Evolutionary conservation across 2,888 invertebrate genomes (phyloP).

Genomic region (Agelastica alni): DNA sequence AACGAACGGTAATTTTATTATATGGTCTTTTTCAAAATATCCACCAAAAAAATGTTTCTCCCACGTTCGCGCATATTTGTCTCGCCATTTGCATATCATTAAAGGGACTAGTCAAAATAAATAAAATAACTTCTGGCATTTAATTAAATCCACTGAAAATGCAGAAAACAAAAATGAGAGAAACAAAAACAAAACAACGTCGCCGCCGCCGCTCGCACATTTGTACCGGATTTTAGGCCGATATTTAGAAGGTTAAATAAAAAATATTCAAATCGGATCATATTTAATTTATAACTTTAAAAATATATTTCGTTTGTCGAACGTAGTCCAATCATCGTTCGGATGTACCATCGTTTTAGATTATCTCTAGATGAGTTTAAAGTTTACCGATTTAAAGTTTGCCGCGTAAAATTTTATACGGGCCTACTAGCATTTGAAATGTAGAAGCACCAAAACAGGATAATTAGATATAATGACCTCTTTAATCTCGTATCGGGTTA

Average conservation of each 20-base stretch:
- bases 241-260: not conserved
- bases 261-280: too few relatives aligned
- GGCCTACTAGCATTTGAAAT: not conserved
- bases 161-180: constrained; percentile 18
- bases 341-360: too few relatives aligned
- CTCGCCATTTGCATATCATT: constrained; percentile 34
- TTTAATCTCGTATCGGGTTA: not conserved
- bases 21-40: not conserved
- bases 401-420: too few relatives aligned
- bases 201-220: constrained; percentile 5
- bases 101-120: constrained; percentile 36
- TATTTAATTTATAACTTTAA: too few relatives aligned
- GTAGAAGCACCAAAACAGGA: too few relatives aligned
- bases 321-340: too few relatives aligned
- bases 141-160: constrained; percentile 40
- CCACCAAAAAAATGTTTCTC: constrained; percentile 17
- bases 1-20: too few relatives aligned
- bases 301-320: too few relatives aligned
- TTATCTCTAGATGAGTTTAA: too few relatives aligned
- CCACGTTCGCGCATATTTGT: constrained; percentile 21
- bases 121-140: constrained; percentile 34
- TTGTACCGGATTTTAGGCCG: not conserved
- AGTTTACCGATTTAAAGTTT: too few relatives aligned
- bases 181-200: not conserved
- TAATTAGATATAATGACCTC: not conserved